phyloP scores from a whole-genome alignment of 2,113 vertebrate species.

The Azemiops feae region DNA sequence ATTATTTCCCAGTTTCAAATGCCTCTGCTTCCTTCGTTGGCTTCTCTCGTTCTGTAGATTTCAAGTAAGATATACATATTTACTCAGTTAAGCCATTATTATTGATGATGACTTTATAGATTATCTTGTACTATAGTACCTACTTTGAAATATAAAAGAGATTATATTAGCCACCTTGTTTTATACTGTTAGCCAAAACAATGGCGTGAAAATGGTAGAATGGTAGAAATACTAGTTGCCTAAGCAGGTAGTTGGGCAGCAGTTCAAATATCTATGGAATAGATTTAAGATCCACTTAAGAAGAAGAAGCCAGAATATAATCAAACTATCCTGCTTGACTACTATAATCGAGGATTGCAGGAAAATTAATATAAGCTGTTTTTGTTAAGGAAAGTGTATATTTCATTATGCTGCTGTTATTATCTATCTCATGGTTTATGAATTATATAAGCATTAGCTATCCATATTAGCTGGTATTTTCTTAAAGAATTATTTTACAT shows the following conservation, averaged over 20 bases:
- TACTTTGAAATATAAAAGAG: background rate
- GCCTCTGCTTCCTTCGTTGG: background rate
- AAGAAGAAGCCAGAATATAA: constrained; percentile 18
- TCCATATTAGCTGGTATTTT: background rate
- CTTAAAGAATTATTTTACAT: background rate
- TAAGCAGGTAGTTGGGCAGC: background rate
- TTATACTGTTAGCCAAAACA: background rate
- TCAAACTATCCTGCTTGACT: background rate
- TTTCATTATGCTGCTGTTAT: constrained; percentile 6
- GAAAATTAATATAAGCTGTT: constrained; percentile 11
- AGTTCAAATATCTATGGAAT: background rate
- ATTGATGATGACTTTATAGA: background rate
- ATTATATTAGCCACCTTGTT: background rate
- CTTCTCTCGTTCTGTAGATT: background rate
- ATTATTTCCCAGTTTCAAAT: background rate
- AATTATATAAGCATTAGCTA: background rate
- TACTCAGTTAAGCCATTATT: background rate
- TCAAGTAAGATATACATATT: background rate
- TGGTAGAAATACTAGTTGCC: background rate
- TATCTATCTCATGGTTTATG: background rate
- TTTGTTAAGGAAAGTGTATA: constrained; percentile 14
- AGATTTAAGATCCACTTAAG: constrained; percentile 5
- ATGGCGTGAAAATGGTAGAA: background rate
- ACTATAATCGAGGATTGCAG: constrained; percentile 8
- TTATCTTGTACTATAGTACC: background rate